phyloP scores from a whole-genome alignment of 2,888 invertebrate genomes.

The Euzetes globulus region DNA sequence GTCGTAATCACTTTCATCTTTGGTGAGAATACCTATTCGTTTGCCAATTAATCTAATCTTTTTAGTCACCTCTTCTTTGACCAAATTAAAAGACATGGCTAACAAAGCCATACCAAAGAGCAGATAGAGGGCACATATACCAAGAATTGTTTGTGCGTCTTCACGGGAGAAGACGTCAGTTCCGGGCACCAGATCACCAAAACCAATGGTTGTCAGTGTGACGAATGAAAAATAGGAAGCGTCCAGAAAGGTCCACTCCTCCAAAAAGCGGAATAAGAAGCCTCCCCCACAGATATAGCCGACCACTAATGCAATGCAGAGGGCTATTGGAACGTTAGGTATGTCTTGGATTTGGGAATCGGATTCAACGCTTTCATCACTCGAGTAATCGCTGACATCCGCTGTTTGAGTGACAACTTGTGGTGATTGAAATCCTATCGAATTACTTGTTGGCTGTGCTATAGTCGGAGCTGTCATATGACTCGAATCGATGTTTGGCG shows the following conservation, averaged over 20 bases:
- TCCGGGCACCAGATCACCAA: conserved; percentile 83
- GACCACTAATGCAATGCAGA: conserved; percentile 77
- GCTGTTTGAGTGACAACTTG: neutral
- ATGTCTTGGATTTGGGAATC: conserved; percentile 39
- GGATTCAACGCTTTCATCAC: conserved; percentile 47
- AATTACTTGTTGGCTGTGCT: neutral
- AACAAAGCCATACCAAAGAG: conserved; percentile 86
- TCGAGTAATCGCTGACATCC: conserved; percentile 28
- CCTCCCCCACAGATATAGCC: conserved; percentile 84
- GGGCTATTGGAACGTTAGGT: conserved; percentile 54
- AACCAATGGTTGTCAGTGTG: conserved; percentile 83
- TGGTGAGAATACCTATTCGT: conserved; percentile 62
- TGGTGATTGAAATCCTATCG: conserved; percentile 17
- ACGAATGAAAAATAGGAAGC: conserved; percentile 90
- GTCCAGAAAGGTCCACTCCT: conserved; percentile 74
- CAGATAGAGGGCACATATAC: conserved; percentile 80
- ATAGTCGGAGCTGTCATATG: neutral
- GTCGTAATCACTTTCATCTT: conserved; percentile 20
- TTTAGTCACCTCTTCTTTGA: conserved; percentile 84
- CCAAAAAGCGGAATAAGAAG: conserved; percentile 74
- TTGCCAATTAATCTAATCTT: conserved; percentile 78
- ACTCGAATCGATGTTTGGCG: neutral
- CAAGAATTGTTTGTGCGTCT: conserved; percentile 59
- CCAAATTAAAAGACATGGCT: conserved; percentile 94
- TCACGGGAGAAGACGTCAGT: conserved; percentile 56